A percentile compares a stretch with the other conserved stretches of the same genome.
Evolutionary conservation across 2,113 vertebrate genomes (phyloP).

Genomic region (Origma solitaria): DNA sequence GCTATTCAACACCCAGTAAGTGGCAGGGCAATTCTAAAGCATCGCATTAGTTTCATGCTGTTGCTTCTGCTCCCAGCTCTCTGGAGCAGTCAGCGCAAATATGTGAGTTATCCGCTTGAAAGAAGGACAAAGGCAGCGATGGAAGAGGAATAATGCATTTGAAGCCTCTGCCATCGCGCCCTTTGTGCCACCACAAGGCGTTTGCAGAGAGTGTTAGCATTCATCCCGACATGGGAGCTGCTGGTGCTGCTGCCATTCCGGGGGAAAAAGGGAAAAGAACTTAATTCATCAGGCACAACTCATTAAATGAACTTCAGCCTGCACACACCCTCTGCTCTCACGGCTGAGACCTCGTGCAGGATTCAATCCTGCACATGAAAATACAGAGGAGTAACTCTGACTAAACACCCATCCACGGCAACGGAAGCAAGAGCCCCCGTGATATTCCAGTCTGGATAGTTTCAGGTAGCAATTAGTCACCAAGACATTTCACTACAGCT

Average conservation of each 20-base stretch:
- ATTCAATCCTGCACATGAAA: neutral
- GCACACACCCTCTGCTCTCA: neutral
- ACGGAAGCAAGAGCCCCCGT: neutral
- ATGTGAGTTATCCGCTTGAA: constrained; percentile 37
- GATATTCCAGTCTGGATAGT: neutral
- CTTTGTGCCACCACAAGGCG: constrained; percentile 14
- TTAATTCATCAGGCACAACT: neutral
- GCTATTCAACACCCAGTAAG: constrained; percentile 45
- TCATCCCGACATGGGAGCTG: neutral
- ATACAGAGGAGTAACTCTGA: neutral
- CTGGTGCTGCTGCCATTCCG: neutral
- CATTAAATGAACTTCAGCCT: neutral
- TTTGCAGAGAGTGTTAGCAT: neutral
- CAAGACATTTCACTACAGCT: neutral
- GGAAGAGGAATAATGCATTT: neutral
- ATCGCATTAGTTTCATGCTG: constrained; percentile 54
- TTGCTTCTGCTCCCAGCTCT: constrained; percentile 40
- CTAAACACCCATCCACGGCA: neutral
- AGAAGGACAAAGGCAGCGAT: constrained; percentile 49
- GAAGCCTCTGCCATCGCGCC: neutral
- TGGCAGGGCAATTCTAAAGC: constrained; percentile 42
- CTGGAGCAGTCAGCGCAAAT: constrained; percentile 5
- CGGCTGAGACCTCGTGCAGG: rapidly evolving
- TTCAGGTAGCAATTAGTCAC: neutral
- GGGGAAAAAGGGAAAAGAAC: neutral